A percentile compares a stretch with the other conserved stretches of the same genome.
Conservation (phyloP, 2,888 invertebrate species). For the Zelleria hepariella region DNA sequence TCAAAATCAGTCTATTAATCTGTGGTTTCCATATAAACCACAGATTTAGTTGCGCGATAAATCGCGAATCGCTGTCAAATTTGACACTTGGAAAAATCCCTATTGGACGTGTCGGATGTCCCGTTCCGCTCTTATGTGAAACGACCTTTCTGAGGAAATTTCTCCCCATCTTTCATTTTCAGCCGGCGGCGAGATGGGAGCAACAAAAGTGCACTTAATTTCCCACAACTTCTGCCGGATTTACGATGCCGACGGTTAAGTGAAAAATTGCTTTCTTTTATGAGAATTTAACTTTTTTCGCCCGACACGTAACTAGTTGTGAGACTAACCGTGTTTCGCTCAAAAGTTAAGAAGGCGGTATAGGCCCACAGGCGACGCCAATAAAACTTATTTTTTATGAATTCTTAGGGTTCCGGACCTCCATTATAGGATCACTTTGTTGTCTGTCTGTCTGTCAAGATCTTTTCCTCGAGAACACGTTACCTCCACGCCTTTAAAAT, state of each 20-base stretch:
- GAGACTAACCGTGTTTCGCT: background rate
- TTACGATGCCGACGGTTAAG: constrained; percentile 42
- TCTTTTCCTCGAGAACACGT: too few species aligned
- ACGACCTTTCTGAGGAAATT: background rate
- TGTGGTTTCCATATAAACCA: too few species aligned
- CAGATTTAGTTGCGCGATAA: too few species aligned
- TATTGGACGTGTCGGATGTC: too few species aligned
- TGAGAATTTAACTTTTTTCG: constrained; percentile 29
- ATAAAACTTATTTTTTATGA: background rate
- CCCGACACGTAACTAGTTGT: background rate
- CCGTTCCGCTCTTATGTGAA: background rate
- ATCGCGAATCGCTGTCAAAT: too few species aligned
- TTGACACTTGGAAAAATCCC: too few species aligned
- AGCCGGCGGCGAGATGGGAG: constrained; percentile 24
- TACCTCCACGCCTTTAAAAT: too few species aligned
- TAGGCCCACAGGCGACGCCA: background rate
- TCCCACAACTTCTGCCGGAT: constrained; percentile 39
- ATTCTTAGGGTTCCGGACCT: too few species aligned
- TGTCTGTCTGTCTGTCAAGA: too few species aligned
- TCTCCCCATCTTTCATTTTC: constrained; percentile 14
- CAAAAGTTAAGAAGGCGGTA: background rate
- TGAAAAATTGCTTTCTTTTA: constrained; percentile 52
- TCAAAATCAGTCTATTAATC: too few species aligned
- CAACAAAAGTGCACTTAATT: constrained; percentile 51
- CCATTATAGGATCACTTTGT: too few species aligned